Evolutionary conservation across 2,113 vertebrate genomes (phyloP).

Genomic region (Leptocoma aspasia): DNA sequence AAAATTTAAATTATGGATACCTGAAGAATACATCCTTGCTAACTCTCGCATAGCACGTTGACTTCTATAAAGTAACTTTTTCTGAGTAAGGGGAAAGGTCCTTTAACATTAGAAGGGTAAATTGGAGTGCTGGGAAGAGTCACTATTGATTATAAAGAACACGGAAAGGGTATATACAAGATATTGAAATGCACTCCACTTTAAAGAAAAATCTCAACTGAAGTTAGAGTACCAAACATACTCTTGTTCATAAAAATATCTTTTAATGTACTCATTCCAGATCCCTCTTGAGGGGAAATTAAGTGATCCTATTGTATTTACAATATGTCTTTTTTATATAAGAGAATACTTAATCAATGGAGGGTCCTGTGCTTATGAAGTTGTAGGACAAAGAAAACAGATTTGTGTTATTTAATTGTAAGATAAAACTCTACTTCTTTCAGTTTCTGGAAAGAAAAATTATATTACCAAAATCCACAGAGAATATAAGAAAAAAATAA

Average conservation of each 20-base stretch:
- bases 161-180: neutral
- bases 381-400: neutral
- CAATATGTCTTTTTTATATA: neutral
- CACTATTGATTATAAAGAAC: neutral
- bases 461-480: neutral
- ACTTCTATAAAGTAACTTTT: neutral
- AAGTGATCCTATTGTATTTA: neutral
- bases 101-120: neutral
- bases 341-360: neutral
- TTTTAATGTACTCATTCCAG: neutral
- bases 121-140: neutral
- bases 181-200: neutral
- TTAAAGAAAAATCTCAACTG: neutral
- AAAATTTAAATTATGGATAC: neutral
- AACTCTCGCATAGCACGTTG: rapidly evolving
- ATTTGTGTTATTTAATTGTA: neutral
- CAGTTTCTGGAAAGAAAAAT: neutral
- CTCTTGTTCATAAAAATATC: neutral
- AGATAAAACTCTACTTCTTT: neutral
- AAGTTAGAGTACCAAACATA: neutral
- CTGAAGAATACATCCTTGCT: neutral
- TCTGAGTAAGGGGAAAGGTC: neutral
- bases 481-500: neutral
- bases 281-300: neutral
- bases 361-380: neutral